phyloP scores from a whole-genome alignment of 1,140 invertebrate species.

The Potamilus streckersoni region DNA sequence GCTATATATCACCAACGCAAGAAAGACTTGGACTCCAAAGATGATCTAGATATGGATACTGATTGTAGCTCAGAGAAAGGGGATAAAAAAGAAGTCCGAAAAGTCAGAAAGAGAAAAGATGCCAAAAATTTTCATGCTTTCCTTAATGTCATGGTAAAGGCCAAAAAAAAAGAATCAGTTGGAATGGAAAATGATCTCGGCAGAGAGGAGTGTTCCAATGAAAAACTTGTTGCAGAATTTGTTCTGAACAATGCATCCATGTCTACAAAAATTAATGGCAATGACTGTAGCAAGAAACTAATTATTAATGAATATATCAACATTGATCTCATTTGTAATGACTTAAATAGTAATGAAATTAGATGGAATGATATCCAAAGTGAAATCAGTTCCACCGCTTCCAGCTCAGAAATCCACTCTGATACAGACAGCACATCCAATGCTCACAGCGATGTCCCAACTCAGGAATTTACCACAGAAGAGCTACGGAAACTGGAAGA shows the following conservation, averaged over 20 bases:
- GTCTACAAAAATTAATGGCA: slow-evolving; percentile 27
- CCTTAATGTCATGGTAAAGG: slow-evolving; percentile 62
- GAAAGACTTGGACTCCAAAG: slow-evolving; percentile 9
- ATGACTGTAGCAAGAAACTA: slow-evolving; percentile 34
- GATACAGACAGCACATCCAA: slow-evolving; percentile 44
- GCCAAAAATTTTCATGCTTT: slow-evolving; percentile 61
- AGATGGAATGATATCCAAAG: slow-evolving; percentile 48
- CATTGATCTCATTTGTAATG: slow-evolving; percentile 65
- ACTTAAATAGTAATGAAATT: slow-evolving; percentile 53
- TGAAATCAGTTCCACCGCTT: slow-evolving; percentile 56
- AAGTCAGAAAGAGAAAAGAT: slow-evolving; percentile 37
- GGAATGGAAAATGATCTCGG: slow-evolving; percentile 15
- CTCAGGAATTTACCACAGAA: slow-evolving; percentile 39
- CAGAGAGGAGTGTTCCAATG: slow-evolving; percentile 25
- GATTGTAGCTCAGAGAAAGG: slow-evolving; percentile 29
- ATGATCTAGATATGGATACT: slow-evolving; percentile 26
- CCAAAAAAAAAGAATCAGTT: slow-evolving; percentile 36
- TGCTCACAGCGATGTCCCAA: slow-evolving; percentile 11
- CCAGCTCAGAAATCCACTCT: slow-evolving; percentile 57
- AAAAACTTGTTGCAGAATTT: slow-evolving; percentile 46
- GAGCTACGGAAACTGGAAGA: slow-evolving; percentile 58
- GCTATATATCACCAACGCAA: slow-evolving; percentile 32
- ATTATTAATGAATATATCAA: slow-evolving; percentile 61
- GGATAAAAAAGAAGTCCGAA: slow-evolving; percentile 4
- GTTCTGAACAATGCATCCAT: slow-evolving; percentile 54